phyloP scores from a whole-genome alignment of 2,888 invertebrate genomes.

The Eumacrocentrus americanus region DNA sequence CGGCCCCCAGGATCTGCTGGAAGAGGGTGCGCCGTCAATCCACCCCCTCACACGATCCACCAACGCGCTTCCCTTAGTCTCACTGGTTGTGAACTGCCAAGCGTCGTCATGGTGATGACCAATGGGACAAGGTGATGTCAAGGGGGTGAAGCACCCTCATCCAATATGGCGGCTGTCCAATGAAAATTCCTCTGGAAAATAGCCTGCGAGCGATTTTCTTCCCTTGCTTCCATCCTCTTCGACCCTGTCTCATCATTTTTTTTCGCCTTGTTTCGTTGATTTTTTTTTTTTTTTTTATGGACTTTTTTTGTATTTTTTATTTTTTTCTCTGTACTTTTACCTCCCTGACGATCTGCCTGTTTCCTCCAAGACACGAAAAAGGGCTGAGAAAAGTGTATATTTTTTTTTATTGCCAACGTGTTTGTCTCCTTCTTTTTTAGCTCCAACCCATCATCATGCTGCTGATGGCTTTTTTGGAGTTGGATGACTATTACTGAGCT shows the following conservation, averaged over 20 bases:
- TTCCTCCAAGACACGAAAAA: slow-evolving; percentile 4
- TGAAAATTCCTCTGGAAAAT: slow-evolving; percentile 60
- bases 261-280: slow-evolving; percentile 14
- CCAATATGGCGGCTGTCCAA: slow-evolving; percentile 58
- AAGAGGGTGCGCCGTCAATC: slow-evolving; percentile 28
- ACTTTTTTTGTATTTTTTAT: slow-evolving; percentile 24
- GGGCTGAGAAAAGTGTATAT: background rate
- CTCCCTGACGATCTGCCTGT: background rate
- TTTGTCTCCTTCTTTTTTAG: background rate
- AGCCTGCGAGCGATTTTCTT: slow-evolving; percentile 58
- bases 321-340: background rate
- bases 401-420: slow-evolving; percentile 1
- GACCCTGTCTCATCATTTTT: slow-evolving; percentile 27
- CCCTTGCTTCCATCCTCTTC: slow-evolving; percentile 23
- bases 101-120: slow-evolving; percentile 60
- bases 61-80: slow-evolving; percentile 15
- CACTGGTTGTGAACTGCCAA: slow-evolving; percentile 34
- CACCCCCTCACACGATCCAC: slow-evolving; percentile 24
- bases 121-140: slow-evolving; percentile 55
- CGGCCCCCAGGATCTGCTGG: slow-evolving; percentile 14
- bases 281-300: slow-evolving; percentile 26
- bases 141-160: slow-evolving; percentile 43
- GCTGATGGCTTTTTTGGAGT: slow-evolving; percentile 50
- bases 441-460: slow-evolving; percentile 40
- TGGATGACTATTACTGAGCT: background rate